phyloP scores from a whole-genome alignment of 2,888 invertebrate genomes.

The Tethea ocularis region DNA sequence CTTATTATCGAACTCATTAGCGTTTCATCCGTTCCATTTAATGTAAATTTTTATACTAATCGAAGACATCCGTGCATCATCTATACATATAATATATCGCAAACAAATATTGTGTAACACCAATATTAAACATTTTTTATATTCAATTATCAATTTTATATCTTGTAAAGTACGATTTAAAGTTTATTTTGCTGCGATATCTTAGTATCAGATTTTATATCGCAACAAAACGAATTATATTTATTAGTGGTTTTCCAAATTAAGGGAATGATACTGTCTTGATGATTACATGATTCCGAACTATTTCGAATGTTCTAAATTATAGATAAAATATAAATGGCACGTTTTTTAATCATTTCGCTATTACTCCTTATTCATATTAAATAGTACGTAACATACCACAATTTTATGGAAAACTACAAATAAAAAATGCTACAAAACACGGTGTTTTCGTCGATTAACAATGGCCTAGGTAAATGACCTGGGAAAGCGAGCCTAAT shows the following conservation, averaged over 20 bases:
- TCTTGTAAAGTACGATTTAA: constrained; percentile 20
- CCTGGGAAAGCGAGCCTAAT: constrained; percentile 3
- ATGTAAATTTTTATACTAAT: constrained; percentile 62
- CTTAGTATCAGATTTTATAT: background rate
- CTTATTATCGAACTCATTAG: constrained; percentile 58
- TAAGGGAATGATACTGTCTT: background rate
- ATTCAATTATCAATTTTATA: constrained; percentile 40
- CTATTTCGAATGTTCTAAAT: background rate
- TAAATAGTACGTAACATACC: background rate
- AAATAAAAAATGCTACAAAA: background rate
- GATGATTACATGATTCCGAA: background rate
- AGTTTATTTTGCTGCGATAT: constrained; percentile 23
- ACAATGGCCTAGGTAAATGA: background rate
- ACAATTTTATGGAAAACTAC: background rate
- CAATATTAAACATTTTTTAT: constrained; percentile 53
- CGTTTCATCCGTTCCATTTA: constrained; percentile 73
- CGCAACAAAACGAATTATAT: constrained; percentile 5
- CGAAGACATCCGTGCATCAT: constrained; percentile 60
- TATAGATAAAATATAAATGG: background rate
- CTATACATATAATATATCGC: constrained; percentile 44
- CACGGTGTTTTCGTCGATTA: constrained; percentile 3
- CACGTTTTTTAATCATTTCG: background rate
- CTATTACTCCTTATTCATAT: background rate
- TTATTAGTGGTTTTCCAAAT: constrained; percentile 4
- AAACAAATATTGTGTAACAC: constrained; percentile 53